phyloP scores from a whole-genome alignment of 1,140 invertebrate species.

The Pararge aegeria region DNA sequence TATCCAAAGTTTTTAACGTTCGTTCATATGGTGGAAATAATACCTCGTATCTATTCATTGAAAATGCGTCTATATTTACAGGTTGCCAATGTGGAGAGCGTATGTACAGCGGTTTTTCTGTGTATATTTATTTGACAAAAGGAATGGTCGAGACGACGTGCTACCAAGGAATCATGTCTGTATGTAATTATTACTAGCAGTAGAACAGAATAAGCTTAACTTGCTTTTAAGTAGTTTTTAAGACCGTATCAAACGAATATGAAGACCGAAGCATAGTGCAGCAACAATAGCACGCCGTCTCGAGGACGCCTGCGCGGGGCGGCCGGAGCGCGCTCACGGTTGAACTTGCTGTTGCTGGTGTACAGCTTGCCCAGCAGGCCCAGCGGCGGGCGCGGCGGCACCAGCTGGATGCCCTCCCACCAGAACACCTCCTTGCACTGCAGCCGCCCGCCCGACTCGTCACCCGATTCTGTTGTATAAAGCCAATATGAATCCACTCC shows the following conservation, averaged over 20 bases:
- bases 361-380: constrained; percentile 82
- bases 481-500: no score
- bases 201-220: no score
- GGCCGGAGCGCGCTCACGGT: constrained; percentile 50
- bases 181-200: no score
- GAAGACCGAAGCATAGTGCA: no score
- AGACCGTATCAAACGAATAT: no score
- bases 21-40: no score
- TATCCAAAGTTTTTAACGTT: no score
- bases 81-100: constrained; percentile 51
- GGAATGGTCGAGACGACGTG: background rate
- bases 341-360: constrained; percentile 72
- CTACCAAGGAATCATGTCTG: background rate
- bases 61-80: background rate
- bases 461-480: constrained; percentile 49
- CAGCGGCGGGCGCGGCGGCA: constrained; percentile 81
- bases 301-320: no score
- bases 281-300: no score
- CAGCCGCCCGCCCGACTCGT: constrained; percentile 76
- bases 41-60: background rate
- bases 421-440: constrained; percentile 83
- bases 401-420: constrained; percentile 86
- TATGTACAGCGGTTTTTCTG: constrained; percentile 50
- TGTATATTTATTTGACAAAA: background rate
- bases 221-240: no score